Percentiles rank a stretch among this genome's conserved stretches.
Evolutionary conservation across 2,888 invertebrate species (phyloP).

Genomic region (Sinopyrophorus schimmeli): DNA sequence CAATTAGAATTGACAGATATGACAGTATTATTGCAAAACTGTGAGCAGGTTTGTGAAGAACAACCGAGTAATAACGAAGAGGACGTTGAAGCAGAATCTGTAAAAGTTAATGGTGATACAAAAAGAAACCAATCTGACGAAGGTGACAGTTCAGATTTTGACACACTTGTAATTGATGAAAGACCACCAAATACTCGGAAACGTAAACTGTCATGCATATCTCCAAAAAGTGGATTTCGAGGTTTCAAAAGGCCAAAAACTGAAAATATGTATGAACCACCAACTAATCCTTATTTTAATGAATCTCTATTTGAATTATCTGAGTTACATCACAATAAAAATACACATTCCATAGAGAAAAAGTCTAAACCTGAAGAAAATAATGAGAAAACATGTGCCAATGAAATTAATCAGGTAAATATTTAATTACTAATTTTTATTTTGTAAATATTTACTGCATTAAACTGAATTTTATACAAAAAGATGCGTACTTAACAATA

Average conservation of each 20-base stretch:
- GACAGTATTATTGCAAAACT: no score
- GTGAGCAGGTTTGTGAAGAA: no score
- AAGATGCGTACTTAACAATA: no score
- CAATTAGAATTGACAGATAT: no score
- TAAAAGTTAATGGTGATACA: slow-evolving; percentile 49
- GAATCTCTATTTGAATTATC: slow-evolving; percentile 53
- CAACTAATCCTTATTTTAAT: slow-evolving; percentile 51
- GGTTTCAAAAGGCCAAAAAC: slow-evolving; percentile 31
- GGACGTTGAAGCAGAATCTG: no score
- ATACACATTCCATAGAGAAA: slow-evolving; percentile 12
- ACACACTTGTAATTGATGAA: slow-evolving; percentile 54
- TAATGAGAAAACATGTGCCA: slow-evolving; percentile 4
- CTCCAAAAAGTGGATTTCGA: slow-evolving; percentile 27
- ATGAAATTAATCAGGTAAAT: slow-evolving; percentile 19
- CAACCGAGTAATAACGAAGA: no score
- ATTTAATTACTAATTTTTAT: no score
- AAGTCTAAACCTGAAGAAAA: slow-evolving; percentile 10
- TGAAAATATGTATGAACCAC: slow-evolving; percentile 39
- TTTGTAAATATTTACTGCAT: no score
- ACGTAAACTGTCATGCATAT: slow-evolving; percentile 19
- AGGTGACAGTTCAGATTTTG: slow-evolving; percentile 52
- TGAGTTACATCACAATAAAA: slow-evolving; percentile 42
- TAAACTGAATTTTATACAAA: no score
- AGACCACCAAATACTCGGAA: slow-evolving; percentile 35
- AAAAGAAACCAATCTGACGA: slow-evolving; percentile 38